Evolutionary conservation across 2,888 invertebrate genomes (phyloP), one percentile per base, ranked within the genome.

Genomic region (Tolmerus cingulatus): DNA sequence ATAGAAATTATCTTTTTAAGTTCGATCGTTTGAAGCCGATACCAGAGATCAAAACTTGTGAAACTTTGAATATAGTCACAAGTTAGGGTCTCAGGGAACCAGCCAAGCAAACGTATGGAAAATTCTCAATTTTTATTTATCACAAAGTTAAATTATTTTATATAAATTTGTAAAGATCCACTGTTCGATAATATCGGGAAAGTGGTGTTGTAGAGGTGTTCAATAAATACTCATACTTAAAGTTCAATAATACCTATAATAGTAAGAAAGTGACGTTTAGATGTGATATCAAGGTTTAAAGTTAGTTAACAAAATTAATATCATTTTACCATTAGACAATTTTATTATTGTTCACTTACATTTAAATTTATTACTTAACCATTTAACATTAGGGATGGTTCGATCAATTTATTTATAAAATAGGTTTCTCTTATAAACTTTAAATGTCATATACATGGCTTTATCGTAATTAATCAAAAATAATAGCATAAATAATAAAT

Each of bases 31-130:
- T 93, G 92, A 91, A 92, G 92, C 93, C 92, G 93, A 93, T 93
- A 93, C 93, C 93, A 92, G 93, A 93, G 93, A 93, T 93, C 93
- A 93, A 93, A 93, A 93, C 92, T 93, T 93, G 93, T 93, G 93
- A 93, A 93, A 92, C 93, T 93, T 91, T 91, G 91, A 91, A 91
- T 90, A 91, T 92, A 93, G 93, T 93, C 93, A 93, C 93, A 93
- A 93, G 92, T 93, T 93, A 93, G 93, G 93, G 93, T 93, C 93
- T 93, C 93, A 93, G 93, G 93, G 93, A 93, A 93, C 92, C 93
- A 82, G 82, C 82, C 92, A 91, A 90, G 91, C 92, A 93, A 92
- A 92, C 93, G 92, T 91, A 91, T 91, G 90, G 90, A 90, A 90
- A 90, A 34, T n/a, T 30, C 34, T 81, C 55, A 23, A n/a, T 57